Base-by-base conservation (phyloP, 2,113 vertebrate genomes). In the Hyperoodon ampullatus region DNA sequence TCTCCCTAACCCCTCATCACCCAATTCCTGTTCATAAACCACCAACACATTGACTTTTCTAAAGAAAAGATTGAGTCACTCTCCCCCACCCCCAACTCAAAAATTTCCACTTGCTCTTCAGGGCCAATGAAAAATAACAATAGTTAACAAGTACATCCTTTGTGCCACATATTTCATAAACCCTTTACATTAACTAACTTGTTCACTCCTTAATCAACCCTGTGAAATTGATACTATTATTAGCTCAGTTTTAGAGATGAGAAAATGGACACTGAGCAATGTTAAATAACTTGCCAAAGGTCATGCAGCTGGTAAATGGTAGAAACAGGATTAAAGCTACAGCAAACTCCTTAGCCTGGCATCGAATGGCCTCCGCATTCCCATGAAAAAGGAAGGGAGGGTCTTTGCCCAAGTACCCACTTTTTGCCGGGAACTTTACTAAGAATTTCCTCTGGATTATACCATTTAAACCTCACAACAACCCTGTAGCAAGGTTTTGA, bases 61-160 rank as follows among this genome's bases (percentile, higher is more conserved):
- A 63, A 86, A 96, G 75, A 60, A 93, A 88, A 88, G 39, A 86
- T 5, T 35, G 87, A 96, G 14, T 60, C 68, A 61, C 42, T 81
- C 19, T 55, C 6, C 26, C 12, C 78, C 66, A 50, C 4, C 60
- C 65, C 18, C 21, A 58, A 70, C 47, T 90, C 94, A 60, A 65
- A 95, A 96, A 42, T 26, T 75, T 94, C 42, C 84, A 72, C 21
- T 55, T 6, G 60, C 6, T 81, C 61, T 30, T 96, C 55, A 33
- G 39, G 58, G 47, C 8, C 61, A 90, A 42, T 42, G 28, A 24
- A 55, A 83, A 93, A 87, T 63, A 71, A 42, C n/a, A 85, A 35
- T 44, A 85, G n/a, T 72, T 86, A 65, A 82, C 33, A 70, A 63
- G 12, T 72, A 33, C 42, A 28, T 66, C n/a, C 42, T 90, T 90